Evolutionary conservation across 2,113 vertebrate species (phyloP).

Genomic region (Lagopus leucura): DNA sequence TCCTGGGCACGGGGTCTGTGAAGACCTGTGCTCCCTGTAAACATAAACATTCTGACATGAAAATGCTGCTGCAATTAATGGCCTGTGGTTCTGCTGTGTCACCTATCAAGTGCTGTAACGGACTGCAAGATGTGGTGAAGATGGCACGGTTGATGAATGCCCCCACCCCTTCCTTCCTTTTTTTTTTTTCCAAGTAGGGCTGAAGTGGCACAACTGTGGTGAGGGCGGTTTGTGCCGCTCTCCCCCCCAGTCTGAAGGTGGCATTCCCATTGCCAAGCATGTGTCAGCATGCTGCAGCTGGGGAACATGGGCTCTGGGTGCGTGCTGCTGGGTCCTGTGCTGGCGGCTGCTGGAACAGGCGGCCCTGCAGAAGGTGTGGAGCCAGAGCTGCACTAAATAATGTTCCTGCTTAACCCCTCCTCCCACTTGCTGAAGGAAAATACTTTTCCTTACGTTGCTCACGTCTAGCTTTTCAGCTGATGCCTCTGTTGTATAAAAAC

Average conservation of each 20-base stretch:
- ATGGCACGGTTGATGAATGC: not conserved
- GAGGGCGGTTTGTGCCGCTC: not conserved
- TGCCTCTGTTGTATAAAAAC: not conserved
- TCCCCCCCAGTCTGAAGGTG: not conserved
- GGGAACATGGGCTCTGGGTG: rapidly evolving
- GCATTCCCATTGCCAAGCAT: not conserved
- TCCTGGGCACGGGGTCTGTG: not conserved
- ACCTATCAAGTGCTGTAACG: not conserved
- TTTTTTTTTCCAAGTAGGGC: not conserved
- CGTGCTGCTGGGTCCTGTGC: not conserved
- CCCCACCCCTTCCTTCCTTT: constrained; percentile 57
- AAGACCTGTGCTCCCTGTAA: not conserved
- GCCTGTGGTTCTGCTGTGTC: constrained; percentile 15
- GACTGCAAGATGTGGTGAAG: not conserved
- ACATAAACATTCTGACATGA: not conserved
- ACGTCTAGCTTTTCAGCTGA: not conserved
- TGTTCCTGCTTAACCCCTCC: not conserved
- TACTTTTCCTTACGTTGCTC: not conserved
- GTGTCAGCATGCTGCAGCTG: not conserved
- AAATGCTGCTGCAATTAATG: not conserved
- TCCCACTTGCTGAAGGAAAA: not conserved
- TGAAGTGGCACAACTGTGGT: not conserved
- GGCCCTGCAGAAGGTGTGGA: not conserved
- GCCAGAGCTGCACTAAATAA: not conserved
- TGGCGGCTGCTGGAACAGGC: not conserved